These are phyloP conservation scores for Scaptomyza hsui DNA, from an alignment of 1,140 invertebrate species.

Conservation along the genomic window DNA sequence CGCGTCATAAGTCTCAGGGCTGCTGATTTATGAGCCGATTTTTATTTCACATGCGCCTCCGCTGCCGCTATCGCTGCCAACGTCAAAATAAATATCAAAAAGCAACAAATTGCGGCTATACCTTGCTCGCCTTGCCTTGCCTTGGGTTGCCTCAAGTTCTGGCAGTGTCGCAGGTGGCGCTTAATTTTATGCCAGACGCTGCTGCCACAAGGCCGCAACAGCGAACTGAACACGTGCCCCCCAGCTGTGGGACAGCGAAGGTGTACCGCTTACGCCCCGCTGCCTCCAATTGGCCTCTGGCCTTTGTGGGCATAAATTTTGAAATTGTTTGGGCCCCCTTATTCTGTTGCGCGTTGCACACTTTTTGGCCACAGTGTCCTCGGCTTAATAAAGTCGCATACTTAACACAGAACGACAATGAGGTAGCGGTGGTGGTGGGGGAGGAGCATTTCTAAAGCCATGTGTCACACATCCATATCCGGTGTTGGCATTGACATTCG, in stretches of 20 bases:
- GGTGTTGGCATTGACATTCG: slow-evolving; percentile 78
- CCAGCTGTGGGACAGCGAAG: slow-evolving; percentile 31
- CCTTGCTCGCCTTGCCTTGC: slow-evolving; percentile 43
- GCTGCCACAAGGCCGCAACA: slow-evolving; percentile 59
- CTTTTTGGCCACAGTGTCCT: slow-evolving; percentile 57
- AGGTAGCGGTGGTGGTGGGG: slow-evolving; percentile 30
- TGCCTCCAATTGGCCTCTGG: slow-evolving; percentile 43
- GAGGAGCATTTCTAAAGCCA: slow-evolving; percentile 42
- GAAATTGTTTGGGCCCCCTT: slow-evolving; percentile 42
- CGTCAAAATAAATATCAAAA: slow-evolving; percentile 79
- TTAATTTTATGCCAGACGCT: slow-evolving; percentile 70
- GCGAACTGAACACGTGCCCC: slow-evolving; percentile 60
- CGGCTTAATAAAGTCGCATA: slow-evolving; percentile 80
- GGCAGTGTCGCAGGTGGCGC: slow-evolving; percentile 49
- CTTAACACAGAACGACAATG: slow-evolving; percentile 75
- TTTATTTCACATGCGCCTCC: slow-evolving; percentile 53
- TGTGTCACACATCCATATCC: slow-evolving; percentile 78
- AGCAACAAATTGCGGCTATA: slow-evolving; percentile 73
- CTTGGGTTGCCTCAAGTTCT: slow-evolving; percentile 29
- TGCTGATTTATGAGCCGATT: slow-evolving; percentile 67
- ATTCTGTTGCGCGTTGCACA: slow-evolving; percentile 25
- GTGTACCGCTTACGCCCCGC: slow-evolving; percentile 30
- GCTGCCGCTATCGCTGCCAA: background rate
- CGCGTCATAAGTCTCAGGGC: slow-evolving; percentile 19
- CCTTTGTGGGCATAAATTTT: slow-evolving; percentile 47